These are phyloP conservation scores for Caenorhabditis becei DNA, from an alignment of 2,888 invertebrate genomes.

Conservation along the genomic window DNA sequence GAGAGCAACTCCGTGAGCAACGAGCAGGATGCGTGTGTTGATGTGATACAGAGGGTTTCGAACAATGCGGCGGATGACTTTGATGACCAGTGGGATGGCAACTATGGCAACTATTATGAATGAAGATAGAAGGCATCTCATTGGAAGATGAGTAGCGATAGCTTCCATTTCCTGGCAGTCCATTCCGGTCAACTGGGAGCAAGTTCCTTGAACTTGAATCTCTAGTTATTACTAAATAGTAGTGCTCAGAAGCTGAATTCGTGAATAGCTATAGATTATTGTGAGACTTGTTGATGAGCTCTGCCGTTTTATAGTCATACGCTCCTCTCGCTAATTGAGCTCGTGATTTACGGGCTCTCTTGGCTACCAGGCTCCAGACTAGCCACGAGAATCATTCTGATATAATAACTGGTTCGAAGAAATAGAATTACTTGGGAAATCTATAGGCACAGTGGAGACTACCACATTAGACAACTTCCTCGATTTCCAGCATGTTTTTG, in stretches of 20 bases:
- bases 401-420: background rate
- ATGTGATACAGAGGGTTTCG: constrained; percentile 30
- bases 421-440: background rate
- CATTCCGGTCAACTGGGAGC: background rate
- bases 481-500: background rate
- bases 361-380: background rate
- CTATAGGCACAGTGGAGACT: no score
- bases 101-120: constrained; percentile 8
- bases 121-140: constrained; percentile 1
- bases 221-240: no score
- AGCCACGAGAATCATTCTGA: no score
- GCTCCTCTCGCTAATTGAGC: constrained; percentile 2
- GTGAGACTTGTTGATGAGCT: background rate
- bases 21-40: constrained; percentile 30
- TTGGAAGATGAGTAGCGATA: constrained; percentile 20
- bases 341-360: background rate
- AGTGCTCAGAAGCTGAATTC: background rate
- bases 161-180: constrained; percentile 27
- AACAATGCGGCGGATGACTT: constrained; percentile 15
- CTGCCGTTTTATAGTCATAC: background rate
- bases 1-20: constrained; percentile 22
- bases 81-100: constrained; percentile 13
- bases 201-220: background rate
- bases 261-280: background rate
- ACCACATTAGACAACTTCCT: no score